Evolutionary conservation across 2,888 invertebrate species (phyloP).

Genomic region (Acleris laterana): DNA sequence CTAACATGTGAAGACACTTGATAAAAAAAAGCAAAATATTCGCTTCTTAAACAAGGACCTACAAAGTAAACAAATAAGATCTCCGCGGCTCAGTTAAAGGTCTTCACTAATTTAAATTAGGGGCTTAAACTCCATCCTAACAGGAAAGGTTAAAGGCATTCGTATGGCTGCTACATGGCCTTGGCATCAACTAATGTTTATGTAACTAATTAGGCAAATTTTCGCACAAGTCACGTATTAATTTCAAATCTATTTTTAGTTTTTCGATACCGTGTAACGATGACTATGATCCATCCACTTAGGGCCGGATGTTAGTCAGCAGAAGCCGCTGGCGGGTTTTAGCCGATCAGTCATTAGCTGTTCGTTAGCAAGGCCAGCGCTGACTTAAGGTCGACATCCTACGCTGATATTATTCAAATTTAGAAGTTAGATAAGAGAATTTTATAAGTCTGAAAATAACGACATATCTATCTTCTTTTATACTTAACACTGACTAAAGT

Average conservation of each 20-base stretch:
- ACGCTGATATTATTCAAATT: background rate
- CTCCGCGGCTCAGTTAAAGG: too few species aligned
- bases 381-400: conserved; percentile 11
- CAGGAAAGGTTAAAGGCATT: too few species aligned
- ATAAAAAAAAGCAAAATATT: too few species aligned
- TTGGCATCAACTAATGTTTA: too few species aligned
- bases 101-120: too few species aligned
- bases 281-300: conserved; percentile 67
- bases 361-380: conserved; percentile 24
- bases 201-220: background rate
- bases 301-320: conserved; percentile 74
- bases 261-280: conserved; percentile 9
- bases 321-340: conserved; percentile 43
- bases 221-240: background rate
- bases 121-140: too few species aligned
- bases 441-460: background rate
- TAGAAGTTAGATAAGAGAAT: background rate
- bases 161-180: too few species aligned
- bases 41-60: too few species aligned
- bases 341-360: conserved; percentile 34
- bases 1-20: too few species aligned
- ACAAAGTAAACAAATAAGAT: too few species aligned
- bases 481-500: too few species aligned
- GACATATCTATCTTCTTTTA: too few species aligned
- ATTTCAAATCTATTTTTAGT: conserved; percentile 19